A percentile compares a stretch with the other conserved stretches of the same genome.
These are phyloP conservation scores for Candoia aspera DNA, from an alignment of 2,113 vertebrate genomes.

Conservation along the genomic window DNA sequence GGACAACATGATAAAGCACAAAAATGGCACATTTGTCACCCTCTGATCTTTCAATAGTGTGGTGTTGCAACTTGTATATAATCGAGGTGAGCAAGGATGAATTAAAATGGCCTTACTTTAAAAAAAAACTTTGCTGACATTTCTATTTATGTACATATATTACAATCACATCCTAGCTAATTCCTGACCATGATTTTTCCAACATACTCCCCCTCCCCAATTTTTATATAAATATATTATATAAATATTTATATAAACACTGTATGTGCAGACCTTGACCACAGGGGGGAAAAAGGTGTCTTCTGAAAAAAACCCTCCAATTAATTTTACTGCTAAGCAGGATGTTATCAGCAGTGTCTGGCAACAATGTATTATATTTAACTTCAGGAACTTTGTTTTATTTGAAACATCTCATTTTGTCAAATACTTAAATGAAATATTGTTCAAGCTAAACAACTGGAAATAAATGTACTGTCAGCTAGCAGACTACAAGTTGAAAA, in stretches of 20 bases:
- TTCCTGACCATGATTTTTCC: conserved; percentile 22
- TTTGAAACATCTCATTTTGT: background rate
- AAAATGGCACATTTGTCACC: background rate
- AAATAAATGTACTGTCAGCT: background rate
- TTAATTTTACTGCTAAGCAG: conserved; percentile 14
- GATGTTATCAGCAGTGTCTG: background rate
- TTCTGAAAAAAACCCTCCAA: too few species aligned
- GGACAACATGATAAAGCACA: background rate
- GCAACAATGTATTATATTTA: background rate
- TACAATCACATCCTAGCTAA: conserved; percentile 43
- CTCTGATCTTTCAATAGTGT: background rate
- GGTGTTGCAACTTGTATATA: too few species aligned
- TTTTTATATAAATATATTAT: too few species aligned
- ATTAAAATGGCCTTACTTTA: background rate
- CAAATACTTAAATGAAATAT: background rate
- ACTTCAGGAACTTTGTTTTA: background rate
- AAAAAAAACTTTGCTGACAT: background rate
- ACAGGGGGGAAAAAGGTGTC: too few species aligned
- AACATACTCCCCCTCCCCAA: too few species aligned
- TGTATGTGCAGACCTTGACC: too few species aligned
- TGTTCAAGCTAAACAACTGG: background rate
- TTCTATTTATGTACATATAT: background rate
- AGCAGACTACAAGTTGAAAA: background rate
- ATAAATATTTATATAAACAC: too few species aligned
- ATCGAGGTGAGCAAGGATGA: background rate